These are phyloP conservation scores for Pipistrellus pipistrellus DNA, from an alignment of 2,797 vertebrate species.

Conservation along the genomic window DNA sequence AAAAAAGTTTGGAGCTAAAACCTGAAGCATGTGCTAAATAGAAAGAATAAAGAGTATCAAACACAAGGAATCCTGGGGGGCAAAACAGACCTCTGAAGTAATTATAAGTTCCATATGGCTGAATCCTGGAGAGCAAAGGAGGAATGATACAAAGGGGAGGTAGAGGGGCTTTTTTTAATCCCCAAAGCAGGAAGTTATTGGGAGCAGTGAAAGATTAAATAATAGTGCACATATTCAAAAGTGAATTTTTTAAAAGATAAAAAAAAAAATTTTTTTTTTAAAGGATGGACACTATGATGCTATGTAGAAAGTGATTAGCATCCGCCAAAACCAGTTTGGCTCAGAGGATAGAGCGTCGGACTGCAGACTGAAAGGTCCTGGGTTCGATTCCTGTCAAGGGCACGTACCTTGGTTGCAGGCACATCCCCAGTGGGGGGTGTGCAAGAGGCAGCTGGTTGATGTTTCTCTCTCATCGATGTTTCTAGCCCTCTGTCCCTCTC, in stretches of 20 bases:
- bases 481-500: too few relatives aligned
- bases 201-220: neutral
- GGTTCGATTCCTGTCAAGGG: too few relatives aligned
- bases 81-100: neutral
- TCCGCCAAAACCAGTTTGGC: neutral
- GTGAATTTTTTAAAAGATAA: neutral
- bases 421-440: too few relatives aligned
- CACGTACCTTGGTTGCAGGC: too few relatives aligned
- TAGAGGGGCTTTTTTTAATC: neutral
- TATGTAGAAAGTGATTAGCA: neutral
- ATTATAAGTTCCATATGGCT: neutral
- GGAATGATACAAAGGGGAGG: neutral
- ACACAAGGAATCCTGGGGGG: neutral
- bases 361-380: too few relatives aligned
- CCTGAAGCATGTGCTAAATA: neutral
- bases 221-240: neutral
- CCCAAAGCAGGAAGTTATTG: neutral
- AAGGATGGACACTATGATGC: neutral
- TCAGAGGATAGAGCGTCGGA: too few relatives aligned
- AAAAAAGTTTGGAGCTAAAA: neutral
- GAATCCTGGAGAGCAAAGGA: neutral
- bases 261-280: neutral
- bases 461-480: too few relatives aligned
- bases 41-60: neutral
- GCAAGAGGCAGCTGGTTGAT: too few relatives aligned